phyloP scores from a whole-genome alignment of 2,113 vertebrate species.

The Ceuthmochares aereus region DNA sequence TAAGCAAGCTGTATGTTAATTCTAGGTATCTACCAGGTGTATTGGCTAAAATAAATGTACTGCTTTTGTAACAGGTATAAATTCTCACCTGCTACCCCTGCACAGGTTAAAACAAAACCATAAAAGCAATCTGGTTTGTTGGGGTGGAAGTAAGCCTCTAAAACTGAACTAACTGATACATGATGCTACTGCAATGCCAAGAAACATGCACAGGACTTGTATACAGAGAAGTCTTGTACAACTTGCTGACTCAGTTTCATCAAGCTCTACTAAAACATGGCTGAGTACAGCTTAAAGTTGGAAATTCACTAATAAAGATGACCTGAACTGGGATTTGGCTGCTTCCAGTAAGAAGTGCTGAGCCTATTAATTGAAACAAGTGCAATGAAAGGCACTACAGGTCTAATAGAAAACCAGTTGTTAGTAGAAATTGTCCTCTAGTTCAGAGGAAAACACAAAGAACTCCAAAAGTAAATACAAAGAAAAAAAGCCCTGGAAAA shows the following conservation, averaged over 20 bases:
- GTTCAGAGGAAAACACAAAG: neutral
- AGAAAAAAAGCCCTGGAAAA: neutral
- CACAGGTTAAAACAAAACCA: neutral
- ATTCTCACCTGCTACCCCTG: neutral
- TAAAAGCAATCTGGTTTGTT: neutral
- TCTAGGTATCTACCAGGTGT: neutral
- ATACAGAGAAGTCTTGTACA: neutral
- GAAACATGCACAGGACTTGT: fast-evolving
- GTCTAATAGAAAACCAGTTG: neutral
- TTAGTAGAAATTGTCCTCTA: neutral
- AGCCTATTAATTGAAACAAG: neutral
- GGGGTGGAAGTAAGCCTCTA: too few relatives aligned
- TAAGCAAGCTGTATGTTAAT: neutral
- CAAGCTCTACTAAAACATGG: neutral
- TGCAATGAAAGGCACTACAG: neutral
- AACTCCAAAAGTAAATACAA: neutral
- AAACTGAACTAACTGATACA: neutral
- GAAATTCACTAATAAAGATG: neutral
- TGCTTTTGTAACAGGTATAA: neutral
- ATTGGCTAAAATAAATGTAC: neutral
- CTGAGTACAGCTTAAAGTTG: neutral
- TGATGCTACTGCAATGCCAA: neutral
- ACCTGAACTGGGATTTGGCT: neutral
- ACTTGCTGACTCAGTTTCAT: neutral
- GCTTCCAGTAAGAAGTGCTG: neutral